Evolutionary conservation across 1,140 invertebrate genomes (phyloP).

Genomic region (Euschistus heros): DNA sequence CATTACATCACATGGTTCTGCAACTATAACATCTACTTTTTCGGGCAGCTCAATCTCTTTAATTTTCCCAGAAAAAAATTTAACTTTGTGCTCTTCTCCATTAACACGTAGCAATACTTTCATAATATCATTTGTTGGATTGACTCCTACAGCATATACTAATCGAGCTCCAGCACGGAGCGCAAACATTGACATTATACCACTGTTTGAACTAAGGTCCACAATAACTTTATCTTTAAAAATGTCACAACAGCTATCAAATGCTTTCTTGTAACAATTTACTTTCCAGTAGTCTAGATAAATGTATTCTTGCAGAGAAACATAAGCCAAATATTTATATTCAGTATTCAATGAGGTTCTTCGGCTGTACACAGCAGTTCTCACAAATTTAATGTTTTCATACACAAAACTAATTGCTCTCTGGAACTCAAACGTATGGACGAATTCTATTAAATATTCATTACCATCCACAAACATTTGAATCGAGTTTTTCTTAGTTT

Average conservation of each 20-base stretch:
- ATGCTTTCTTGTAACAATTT: slow-evolving; percentile 94
- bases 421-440: too few species aligned
- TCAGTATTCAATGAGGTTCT: neutral
- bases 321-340: slow-evolving; percentile 85
- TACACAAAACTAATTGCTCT: too few species aligned
- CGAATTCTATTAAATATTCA: too few species aligned
- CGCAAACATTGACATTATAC: slow-evolving; percentile 97
- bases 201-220: slow-evolving; percentile 94
- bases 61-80: slow-evolving; percentile 93
- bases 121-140: slow-evolving; percentile 93
- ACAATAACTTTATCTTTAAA: slow-evolving; percentile 86
- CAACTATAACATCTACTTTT: slow-evolving; percentile 92
- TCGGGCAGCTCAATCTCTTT: slow-evolving; percentile 95
- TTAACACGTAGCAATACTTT: slow-evolving; percentile 84
- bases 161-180: slow-evolving; percentile 91
- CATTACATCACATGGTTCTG: slow-evolving; percentile 99
- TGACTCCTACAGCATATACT: slow-evolving; percentile 97
- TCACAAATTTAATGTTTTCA: neutral
- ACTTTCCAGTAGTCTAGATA: slow-evolving; percentile 98
- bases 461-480: too few species aligned
- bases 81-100: slow-evolving; percentile 71
- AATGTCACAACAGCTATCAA: slow-evolving; percentile 86
- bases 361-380: neutral
- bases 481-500: too few species aligned
- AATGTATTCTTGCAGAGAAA: slow-evolving; percentile 99